phyloP scores from a whole-genome alignment of 2,797 vertebrate genomes.

The Linurgus olivaceus region DNA sequence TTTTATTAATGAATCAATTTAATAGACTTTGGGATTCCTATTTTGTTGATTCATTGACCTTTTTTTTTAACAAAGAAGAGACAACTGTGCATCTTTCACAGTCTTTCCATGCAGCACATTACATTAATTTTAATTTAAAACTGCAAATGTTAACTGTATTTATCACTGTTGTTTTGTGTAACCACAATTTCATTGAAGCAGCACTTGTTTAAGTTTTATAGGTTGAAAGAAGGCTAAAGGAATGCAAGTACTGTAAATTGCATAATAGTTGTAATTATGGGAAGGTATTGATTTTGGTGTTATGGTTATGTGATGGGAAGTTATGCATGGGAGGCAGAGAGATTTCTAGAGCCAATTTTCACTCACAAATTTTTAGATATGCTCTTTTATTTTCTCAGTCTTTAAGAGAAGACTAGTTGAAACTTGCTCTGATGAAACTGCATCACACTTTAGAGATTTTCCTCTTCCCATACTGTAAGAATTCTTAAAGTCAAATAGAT shows the following conservation, averaged over 20 bases:
- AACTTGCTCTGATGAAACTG: background rate
- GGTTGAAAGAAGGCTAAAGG: constrained; percentile 45
- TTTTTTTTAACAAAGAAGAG: constrained; percentile 7
- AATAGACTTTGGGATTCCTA: background rate
- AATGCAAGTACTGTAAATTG: constrained; percentile 49
- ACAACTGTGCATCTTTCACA: background rate
- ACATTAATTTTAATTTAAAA: constrained; percentile 28
- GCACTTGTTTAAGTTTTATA: constrained; percentile 44
- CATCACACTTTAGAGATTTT: background rate
- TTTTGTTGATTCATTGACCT: constrained; percentile 1
- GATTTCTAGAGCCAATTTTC: constrained; percentile 45
- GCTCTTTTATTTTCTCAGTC: background rate
- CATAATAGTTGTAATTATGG: constrained; percentile 66
- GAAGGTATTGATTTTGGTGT: constrained; percentile 51
- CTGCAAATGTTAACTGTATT: constrained; percentile 26
- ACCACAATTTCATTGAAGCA: constrained; percentile 30
- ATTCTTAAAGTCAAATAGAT: background rate
- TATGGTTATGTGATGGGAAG: background rate
- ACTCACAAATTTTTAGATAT: background rate
- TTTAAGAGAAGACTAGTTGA: constrained; percentile 21
- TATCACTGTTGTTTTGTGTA: constrained; percentile 39
- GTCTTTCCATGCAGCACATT: background rate
- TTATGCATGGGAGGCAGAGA: background rate
- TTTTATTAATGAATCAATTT: background rate
- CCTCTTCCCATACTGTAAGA: background rate